Percentiles rank a stretch among this genome's conserved stretches.
Conservation (phyloP, 1,140 invertebrate species). For the Sweltsa coloradensis region DNA sequence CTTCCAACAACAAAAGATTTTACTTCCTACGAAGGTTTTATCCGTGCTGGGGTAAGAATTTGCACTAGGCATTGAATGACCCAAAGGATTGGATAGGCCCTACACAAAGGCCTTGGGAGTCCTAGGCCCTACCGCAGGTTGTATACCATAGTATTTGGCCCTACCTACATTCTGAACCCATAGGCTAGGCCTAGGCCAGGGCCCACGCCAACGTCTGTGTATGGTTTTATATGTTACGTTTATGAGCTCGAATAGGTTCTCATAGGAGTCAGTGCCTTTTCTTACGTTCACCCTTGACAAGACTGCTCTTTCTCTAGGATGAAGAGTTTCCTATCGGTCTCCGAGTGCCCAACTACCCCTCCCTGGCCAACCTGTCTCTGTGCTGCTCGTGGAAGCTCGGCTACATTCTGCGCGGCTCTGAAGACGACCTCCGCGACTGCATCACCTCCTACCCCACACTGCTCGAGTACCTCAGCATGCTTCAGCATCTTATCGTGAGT, state of each 20-base stretch:
- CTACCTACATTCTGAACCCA: neutral
- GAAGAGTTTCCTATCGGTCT: neutral
- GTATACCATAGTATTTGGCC: neutral
- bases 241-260: neutral
- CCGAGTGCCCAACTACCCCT: neutral
- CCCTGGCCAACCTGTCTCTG: neutral
- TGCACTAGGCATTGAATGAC: neutral
- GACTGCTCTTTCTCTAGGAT: neutral
- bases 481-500: neutral
- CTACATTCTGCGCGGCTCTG: neutral
- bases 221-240: neutral
- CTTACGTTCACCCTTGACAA: neutral
- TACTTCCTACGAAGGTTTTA: constrained; percentile 1
- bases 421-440: neutral
- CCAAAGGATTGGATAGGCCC: too few species aligned
- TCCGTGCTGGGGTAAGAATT: neutral
- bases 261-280: neutral
- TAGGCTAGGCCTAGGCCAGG: neutral
- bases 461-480: neutral
- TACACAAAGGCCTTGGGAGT: too few species aligned
- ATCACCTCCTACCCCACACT: neutral
- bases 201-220: neutral
- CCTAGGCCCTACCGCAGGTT: neutral
- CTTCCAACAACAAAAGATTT: neutral
- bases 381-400: neutral